Conservation (phyloP, 2,888 invertebrate species). For the Eristalis pertinax region DNA sequence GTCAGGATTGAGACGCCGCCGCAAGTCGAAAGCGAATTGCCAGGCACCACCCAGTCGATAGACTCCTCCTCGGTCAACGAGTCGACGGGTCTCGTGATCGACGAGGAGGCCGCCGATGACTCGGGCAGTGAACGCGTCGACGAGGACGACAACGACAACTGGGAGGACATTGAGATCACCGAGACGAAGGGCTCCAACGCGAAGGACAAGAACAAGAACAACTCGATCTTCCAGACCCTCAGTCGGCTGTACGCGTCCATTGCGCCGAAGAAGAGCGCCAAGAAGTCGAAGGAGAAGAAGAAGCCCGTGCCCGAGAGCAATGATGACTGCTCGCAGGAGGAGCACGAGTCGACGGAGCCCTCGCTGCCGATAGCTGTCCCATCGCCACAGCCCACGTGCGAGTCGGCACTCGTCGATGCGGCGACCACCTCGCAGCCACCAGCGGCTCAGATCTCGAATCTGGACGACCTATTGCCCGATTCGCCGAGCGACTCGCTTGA, state of each 20-base stretch:
- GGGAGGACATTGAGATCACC: slow-evolving; percentile 77
- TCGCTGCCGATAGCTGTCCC: neutral
- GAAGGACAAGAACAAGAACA: slow-evolving; percentile 72
- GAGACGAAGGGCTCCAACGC: slow-evolving; percentile 53
- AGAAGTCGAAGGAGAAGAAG: slow-evolving; percentile 48
- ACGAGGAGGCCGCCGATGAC: slow-evolving; percentile 34
- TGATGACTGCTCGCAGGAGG: slow-evolving; percentile 27
- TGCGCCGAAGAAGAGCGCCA: slow-evolving; percentile 45
- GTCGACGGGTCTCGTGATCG: slow-evolving; percentile 39
- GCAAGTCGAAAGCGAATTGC: neutral
- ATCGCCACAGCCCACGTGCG: neutral
- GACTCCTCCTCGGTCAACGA: slow-evolving; percentile 40
- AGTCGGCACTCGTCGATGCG: slow-evolving; percentile 9
- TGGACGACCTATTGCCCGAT: slow-evolving; percentile 73
- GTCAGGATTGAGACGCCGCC: neutral
- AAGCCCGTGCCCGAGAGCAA: slow-evolving; percentile 35
- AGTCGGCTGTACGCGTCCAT: slow-evolving; percentile 72
- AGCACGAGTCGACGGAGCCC: slow-evolving; percentile 18
- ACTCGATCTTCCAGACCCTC: slow-evolving; percentile 73
- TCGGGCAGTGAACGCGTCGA: slow-evolving; percentile 47
- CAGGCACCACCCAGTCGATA: neutral
- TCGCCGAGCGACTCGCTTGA: slow-evolving; percentile 69
- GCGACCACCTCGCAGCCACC: neutral
- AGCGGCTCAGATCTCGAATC: slow-evolving; percentile 55
- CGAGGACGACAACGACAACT: slow-evolving; percentile 76